Conservation (phyloP, 1,140 invertebrate genomes). For the Diabrotica undecimpunctata region DNA sequence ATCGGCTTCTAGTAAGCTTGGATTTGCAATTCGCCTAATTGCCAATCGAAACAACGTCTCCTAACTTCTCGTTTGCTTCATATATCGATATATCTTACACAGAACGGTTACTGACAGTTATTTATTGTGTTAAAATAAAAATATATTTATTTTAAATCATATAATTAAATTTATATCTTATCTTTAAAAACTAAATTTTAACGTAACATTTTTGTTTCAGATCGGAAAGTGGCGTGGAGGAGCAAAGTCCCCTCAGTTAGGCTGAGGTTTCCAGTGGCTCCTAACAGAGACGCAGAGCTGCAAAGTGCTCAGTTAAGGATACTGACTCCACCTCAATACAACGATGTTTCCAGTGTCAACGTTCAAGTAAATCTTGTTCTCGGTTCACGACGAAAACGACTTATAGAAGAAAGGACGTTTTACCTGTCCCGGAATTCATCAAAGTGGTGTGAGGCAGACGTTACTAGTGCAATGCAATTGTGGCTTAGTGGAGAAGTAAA, state of each 20-base stretch:
- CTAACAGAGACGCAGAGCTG: constrained; percentile 24
- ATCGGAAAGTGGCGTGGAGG: constrained; percentile 28
- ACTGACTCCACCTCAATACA: constrained; percentile 32
- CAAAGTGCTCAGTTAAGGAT: constrained; percentile 40
- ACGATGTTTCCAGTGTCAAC: constrained; percentile 23
- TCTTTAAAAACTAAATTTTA: too few species aligned
- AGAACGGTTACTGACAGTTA: too few species aligned
- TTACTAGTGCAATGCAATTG: constrained; percentile 49
- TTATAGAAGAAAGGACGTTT: constrained; percentile 35
- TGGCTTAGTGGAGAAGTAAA: constrained; percentile 52
- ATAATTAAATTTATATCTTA: too few species aligned
- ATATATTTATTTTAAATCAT: too few species aligned
- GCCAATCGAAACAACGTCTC: too few species aligned
- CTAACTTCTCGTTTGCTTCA: too few species aligned
- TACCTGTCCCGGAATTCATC: constrained; percentile 34
- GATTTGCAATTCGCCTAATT: too few species aligned
- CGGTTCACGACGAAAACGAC: constrained; percentile 30
- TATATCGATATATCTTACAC: too few species aligned
- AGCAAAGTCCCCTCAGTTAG: constrained; percentile 20
- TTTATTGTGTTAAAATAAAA: too few species aligned
- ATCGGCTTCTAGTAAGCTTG: too few species aligned
- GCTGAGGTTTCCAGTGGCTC: constrained; percentile 33
- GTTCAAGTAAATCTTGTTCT: constrained; percentile 39
- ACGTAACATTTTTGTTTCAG: constrained; percentile 33
- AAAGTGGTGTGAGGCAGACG: constrained; percentile 57